Percentiles rank a stretch among this genome's conserved stretches.
Evolutionary conservation across 2,888 invertebrate genomes (phyloP).

Genomic region (Drosophila histrio): DNA sequence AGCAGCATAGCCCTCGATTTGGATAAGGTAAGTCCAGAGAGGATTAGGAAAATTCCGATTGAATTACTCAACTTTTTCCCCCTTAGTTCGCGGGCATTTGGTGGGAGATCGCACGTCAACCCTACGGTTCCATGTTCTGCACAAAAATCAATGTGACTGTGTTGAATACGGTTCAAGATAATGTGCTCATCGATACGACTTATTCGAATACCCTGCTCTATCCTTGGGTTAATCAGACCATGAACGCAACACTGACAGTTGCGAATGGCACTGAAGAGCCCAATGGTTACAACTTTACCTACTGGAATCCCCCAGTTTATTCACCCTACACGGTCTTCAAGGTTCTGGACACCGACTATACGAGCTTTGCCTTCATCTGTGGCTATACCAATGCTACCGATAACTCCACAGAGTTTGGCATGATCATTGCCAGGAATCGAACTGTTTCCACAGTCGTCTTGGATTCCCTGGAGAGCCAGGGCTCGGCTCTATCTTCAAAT

Average conservation of each 20-base stretch:
- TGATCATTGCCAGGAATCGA: constrained; percentile 63
- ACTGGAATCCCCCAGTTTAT: constrained; percentile 52
- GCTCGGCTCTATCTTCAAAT: constrained; percentile 31
- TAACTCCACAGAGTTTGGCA: constrained; percentile 52
- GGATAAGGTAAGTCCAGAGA: constrained; percentile 25
- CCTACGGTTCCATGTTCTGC: constrained; percentile 55
- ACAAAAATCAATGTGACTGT: constrained; percentile 54
- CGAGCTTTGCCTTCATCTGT: constrained; percentile 65
- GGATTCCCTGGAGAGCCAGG: constrained; percentile 35
- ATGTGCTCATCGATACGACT: constrained; percentile 53
- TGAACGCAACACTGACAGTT: constrained; percentile 49
- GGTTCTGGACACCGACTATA: constrained; percentile 69
- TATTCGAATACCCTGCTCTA: constrained; percentile 56
- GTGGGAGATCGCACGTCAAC: constrained; percentile 73
- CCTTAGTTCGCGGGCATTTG: constrained; percentile 64
- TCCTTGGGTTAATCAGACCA: constrained; percentile 67
- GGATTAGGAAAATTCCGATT: neutral
- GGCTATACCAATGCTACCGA: constrained; percentile 71
- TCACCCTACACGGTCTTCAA: constrained; percentile 58
- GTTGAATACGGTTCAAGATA: constrained; percentile 5
- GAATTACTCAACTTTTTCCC: neutral
- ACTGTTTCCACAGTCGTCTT: constrained; percentile 32
- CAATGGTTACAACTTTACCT: constrained; percentile 64
- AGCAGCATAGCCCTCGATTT: constrained; percentile 46
- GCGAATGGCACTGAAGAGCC: neutral